phyloP scores from a whole-genome alignment of 2,113 vertebrate species.

The Colaptes auratus region DNA sequence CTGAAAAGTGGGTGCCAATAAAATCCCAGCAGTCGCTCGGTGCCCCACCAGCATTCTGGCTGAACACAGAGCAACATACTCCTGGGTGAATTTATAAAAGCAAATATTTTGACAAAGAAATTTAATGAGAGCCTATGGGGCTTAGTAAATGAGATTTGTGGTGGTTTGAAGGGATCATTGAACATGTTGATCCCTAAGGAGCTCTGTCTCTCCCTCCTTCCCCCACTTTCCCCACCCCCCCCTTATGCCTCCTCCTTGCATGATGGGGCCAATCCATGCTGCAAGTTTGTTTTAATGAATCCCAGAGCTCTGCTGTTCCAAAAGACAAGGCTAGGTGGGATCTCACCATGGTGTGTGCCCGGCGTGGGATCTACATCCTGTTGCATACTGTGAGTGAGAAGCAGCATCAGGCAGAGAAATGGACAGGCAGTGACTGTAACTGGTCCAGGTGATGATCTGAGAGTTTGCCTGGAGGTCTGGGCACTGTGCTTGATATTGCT shows the following conservation, averaged over 20 bases:
- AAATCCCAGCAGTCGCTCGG: not conserved
- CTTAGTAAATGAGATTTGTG: not conserved
- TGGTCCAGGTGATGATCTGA: not conserved
- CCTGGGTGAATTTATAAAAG: constrained; percentile 6
- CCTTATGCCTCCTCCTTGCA: not conserved
- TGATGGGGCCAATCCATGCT: not conserved
- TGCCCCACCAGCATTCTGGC: not conserved
- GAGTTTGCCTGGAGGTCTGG: not conserved
- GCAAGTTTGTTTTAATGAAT: not conserved
- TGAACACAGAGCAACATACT: not conserved
- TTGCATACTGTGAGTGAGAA: not conserved
- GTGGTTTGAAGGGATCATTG: not conserved
- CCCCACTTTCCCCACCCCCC: not conserved
- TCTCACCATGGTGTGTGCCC: rapidly evolving
- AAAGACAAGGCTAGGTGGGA: not conserved
- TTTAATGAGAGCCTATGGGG: constrained; percentile 15
- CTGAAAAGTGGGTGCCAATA: not conserved
- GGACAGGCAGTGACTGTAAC: rapidly evolving
- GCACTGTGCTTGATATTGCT: not conserved
- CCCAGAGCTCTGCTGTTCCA: not conserved
- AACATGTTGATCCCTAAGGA: not conserved
- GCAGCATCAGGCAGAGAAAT: not conserved
- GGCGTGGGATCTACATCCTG: not conserved
- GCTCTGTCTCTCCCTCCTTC: not conserved
- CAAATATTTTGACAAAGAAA: constrained; percentile 20